A percentile compares a stretch with the other conserved stretches of the same genome.
Evolutionary conservation across 2,888 invertebrate genomes (phyloP).

Genomic region (Tenthredo amoena): DNA sequence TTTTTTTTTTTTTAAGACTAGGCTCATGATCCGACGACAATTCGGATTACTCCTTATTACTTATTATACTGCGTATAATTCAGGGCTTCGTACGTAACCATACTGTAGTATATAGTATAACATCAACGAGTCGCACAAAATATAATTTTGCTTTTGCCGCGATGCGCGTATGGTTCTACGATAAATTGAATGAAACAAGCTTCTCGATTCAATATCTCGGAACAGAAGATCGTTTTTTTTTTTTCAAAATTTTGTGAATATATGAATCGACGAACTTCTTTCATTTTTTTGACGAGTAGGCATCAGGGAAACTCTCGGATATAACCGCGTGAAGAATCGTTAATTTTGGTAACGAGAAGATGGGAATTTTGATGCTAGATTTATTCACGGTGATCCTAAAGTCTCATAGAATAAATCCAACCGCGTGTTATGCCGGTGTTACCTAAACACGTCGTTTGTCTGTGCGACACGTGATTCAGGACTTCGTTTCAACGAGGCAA

Average conservation of each 20-base stretch:
- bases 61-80: conserved; percentile 19
- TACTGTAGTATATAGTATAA: not conserved
- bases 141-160: not conserved
- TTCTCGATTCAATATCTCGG: not conserved
- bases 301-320: not conserved
- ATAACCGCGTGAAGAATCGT: too few relatives aligned
- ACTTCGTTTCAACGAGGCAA: too few relatives aligned
- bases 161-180: not conserved
- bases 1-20: conserved; percentile 55
- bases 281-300: not conserved
- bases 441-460: too few relatives aligned
- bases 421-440: too few relatives aligned
- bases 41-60: conserved; percentile 26
- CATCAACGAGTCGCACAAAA: not conserved
- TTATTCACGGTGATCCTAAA: too few relatives aligned
- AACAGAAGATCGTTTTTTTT: too few relatives aligned
- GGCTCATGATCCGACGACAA: conserved; percentile 53
- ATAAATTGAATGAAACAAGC: not conserved
- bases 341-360: too few relatives aligned
- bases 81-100: not conserved
- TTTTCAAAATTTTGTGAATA: not conserved
- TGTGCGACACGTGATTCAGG: too few relatives aligned
- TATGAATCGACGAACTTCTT: not conserved
- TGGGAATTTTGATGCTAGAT: too few relatives aligned
- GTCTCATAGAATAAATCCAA: too few relatives aligned